These are phyloP conservation scores for Myotis brandtii DNA, from an alignment of 2,113 vertebrate species.

Conservation along the genomic window DNA sequence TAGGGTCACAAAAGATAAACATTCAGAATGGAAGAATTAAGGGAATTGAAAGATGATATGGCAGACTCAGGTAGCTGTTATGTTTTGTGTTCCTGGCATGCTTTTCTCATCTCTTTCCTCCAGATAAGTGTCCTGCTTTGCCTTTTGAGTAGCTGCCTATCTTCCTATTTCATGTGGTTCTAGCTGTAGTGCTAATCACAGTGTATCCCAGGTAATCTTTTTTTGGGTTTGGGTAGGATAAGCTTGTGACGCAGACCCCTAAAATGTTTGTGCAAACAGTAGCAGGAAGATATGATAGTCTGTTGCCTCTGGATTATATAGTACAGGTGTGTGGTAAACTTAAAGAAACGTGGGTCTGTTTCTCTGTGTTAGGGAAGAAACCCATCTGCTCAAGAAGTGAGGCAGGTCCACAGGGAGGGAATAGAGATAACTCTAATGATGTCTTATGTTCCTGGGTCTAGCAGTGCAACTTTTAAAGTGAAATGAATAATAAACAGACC, in stretches of 20 bases:
- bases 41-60: neutral
- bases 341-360: neutral
- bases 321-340: neutral
- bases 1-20: neutral
- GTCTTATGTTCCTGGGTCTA: neutral
- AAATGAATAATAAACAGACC: neutral
- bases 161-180: neutral
- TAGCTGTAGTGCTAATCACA: neutral
- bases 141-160: neutral
- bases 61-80: neutral
- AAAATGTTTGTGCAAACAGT: neutral
- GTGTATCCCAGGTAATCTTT: neutral
- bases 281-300: neutral
- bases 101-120: neutral
- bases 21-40: neutral
- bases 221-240: neutral
- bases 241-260: neutral
- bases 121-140: neutral
- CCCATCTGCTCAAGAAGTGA: neutral
- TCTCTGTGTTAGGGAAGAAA: neutral
- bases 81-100: neutral
- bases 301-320: neutral
- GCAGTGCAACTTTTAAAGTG: neutral
- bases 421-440: neutral
- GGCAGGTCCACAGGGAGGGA: neutral